Conservation (phyloP, 2,888 invertebrate genomes). For the Platerodrilus igneus region DNA sequence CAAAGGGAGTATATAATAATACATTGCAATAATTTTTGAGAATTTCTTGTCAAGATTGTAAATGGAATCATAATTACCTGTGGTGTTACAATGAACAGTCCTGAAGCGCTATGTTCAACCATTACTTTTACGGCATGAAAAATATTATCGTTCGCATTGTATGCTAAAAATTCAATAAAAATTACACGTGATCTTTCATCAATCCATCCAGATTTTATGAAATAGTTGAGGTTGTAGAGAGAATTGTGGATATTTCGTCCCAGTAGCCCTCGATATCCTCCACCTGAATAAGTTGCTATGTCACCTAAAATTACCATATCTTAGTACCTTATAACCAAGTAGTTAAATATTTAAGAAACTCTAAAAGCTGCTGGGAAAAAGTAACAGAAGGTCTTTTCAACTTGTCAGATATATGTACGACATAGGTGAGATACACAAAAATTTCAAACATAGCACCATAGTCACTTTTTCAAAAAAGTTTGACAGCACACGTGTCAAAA, state of each 20-base stretch:
- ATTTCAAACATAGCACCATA: too few species aligned
- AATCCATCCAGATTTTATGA: slow-evolving; percentile 23
- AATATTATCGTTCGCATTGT: slow-evolving; percentile 29
- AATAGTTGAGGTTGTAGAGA: slow-evolving; percentile 21
- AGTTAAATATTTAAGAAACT: too few species aligned
- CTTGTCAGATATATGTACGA: too few species aligned
- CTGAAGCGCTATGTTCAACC: slow-evolving; percentile 26
- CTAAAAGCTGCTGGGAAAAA: too few species aligned
- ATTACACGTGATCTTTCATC: slow-evolving; percentile 23
- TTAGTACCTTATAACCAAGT: not conserved
- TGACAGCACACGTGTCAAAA: too few species aligned
- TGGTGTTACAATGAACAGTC: slow-evolving; percentile 16
- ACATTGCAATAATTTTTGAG: too few species aligned
- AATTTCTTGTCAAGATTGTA: not conserved
- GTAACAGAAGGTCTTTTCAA: too few species aligned
- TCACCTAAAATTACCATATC: slow-evolving; percentile 15
- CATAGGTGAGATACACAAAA: too few species aligned
- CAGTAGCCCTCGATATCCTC: slow-evolving; percentile 25
- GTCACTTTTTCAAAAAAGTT: too few species aligned
- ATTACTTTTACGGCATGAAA: slow-evolving; percentile 24
- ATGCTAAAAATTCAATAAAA: slow-evolving; percentile 27
- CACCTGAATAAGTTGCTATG: slow-evolving; percentile 22
- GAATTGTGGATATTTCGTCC: slow-evolving; percentile 25
- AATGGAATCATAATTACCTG: slow-evolving; percentile 14
- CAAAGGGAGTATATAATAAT: too few species aligned